Percentiles rank a stretch among this genome's conserved stretches.
Conservation (phyloP, 2,113 vertebrate species). For the Mastomys natalensis region DNA sequence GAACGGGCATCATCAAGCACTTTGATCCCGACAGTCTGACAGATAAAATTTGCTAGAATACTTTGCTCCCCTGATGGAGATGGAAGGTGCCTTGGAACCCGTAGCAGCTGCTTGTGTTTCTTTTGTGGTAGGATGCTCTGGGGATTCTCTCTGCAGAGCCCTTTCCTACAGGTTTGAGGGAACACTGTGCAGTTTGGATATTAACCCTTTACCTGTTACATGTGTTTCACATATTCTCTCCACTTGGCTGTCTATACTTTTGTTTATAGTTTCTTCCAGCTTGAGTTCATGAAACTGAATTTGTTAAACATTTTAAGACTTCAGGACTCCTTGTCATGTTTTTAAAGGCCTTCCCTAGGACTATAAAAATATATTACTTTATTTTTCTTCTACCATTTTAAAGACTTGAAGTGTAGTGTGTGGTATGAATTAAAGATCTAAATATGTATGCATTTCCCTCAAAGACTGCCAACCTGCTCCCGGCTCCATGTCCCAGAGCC, state of each 20-base stretch:
- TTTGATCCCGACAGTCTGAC: neutral
- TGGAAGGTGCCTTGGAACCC: neutral
- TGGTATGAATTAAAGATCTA: conserved; percentile 49
- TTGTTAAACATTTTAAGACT: conserved; percentile 66
- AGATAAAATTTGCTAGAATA: neutral
- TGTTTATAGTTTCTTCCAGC: conserved; percentile 65
- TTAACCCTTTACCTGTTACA: conserved; percentile 60
- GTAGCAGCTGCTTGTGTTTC: neutral
- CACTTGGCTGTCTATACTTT: conserved; percentile 28
- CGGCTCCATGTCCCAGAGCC: neutral
- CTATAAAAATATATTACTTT: conserved; percentile 65
- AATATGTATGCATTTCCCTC: conserved; percentile 46
- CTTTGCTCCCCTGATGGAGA: neutral
- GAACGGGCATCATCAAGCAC: neutral
- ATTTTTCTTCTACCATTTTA: conserved; percentile 70
- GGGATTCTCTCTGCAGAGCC: neutral
- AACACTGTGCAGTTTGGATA: neutral
- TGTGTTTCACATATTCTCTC: conserved; percentile 41
- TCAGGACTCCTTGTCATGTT: conserved; percentile 37
- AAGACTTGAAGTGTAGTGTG: conserved; percentile 53
- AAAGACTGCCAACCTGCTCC: conserved; percentile 2
- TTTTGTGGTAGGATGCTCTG: neutral
- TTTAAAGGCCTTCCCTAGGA: conserved; percentile 60
- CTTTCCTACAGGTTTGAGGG: neutral
- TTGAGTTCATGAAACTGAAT: conserved; percentile 64